Base-by-base conservation (phyloP, 2,888 invertebrate genomes). In the Helicoverpa assulta region DNA sequence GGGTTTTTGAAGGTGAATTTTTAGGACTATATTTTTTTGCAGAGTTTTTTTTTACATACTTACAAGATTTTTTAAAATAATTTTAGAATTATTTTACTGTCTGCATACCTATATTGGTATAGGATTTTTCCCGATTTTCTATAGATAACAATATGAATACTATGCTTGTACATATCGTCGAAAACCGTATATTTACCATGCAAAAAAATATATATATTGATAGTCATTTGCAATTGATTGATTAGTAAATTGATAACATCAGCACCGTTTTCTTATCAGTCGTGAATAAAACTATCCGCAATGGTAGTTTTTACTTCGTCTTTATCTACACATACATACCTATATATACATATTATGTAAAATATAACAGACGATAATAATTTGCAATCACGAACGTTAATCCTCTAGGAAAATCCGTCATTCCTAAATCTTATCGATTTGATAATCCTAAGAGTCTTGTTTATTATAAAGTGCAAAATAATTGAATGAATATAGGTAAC, bases 221-320 rank as follows among this genome's bases (percentile, higher is more conserved):
- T 33, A 16, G 43, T 43, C 5, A 43, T 43, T n/a, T 47, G n/a
- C n/a, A 47, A 47, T 47, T 47, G 47, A 47, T 47, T 47, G 47
- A 47, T 47, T 47, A 47, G 16, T 47, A n/a, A 40, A 40, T n/a
- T 47, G n/a, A 47, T n/a, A 47, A 47, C 16, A 47, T 10, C 7
- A 18, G 3, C 18, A 18, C 8, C 55, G 5, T 10, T 21, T 26
- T 33, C 6, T 53, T 60, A 74, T 57, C 73, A n/a, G 0, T 62
- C 2, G 4, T 12, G n/a, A 47, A 51, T 51, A 37, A 47, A 59
- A 51, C 16, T 29, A 60, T 57, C 47, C 5, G 47, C 47, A 57
- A 54, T 67, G 80, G 75, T 79, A 79, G 3, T 29, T 75, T 78
- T 67, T 62, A 51, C 18, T 53, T 21, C n/a, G 7, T 21, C 29